Evolutionary conservation across 2,113 vertebrate species (phyloP).

Genomic region (Bungarus multicinctus): DNA sequence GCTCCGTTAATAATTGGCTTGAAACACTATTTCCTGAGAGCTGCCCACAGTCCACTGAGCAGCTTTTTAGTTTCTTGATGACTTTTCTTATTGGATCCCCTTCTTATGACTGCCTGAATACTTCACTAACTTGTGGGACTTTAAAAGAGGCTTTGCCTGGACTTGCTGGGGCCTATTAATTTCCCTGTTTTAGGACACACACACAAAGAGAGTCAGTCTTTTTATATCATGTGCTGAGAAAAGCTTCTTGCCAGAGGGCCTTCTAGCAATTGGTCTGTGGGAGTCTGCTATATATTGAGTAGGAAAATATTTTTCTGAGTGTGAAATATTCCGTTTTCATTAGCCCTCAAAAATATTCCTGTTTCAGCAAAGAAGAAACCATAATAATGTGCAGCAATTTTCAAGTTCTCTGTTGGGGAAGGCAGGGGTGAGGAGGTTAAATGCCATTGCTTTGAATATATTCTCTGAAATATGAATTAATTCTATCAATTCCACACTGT

Average conservation of each 20-base stretch:
- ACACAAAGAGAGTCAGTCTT: conserved; percentile 11
- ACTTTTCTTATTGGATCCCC: conserved; percentile 36
- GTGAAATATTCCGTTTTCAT: conserved; percentile 42
- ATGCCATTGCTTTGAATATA: conserved; percentile 17
- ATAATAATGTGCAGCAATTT: conserved; percentile 42
- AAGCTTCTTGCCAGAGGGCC: conserved; percentile 52
- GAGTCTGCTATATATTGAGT: conserved; percentile 61
- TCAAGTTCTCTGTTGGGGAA: conserved; percentile 1
- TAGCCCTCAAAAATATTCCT: conserved; percentile 31
- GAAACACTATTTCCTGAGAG: not conserved
- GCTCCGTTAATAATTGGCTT: not conserved
- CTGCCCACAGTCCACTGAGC: not conserved
- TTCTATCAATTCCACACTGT: not conserved
- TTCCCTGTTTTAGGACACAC: conserved; percentile 32
- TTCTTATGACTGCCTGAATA: conserved; percentile 5
- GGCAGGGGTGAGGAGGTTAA: not conserved
- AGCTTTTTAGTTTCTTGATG: not conserved
- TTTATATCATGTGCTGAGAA: conserved; percentile 40
- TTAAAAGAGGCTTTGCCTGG: not conserved
- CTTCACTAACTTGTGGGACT: conserved; percentile 24
- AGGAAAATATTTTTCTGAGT: conserved; percentile 60
- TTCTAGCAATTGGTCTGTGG: conserved; percentile 51
- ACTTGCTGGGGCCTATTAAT: conserved; percentile 8
- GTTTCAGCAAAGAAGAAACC: conserved; percentile 36
- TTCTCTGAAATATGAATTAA: conserved; percentile 3